These are phyloP conservation scores for Origma solitaria DNA, from an alignment of 2,113 vertebrate genomes.

Conservation along the genomic window DNA sequence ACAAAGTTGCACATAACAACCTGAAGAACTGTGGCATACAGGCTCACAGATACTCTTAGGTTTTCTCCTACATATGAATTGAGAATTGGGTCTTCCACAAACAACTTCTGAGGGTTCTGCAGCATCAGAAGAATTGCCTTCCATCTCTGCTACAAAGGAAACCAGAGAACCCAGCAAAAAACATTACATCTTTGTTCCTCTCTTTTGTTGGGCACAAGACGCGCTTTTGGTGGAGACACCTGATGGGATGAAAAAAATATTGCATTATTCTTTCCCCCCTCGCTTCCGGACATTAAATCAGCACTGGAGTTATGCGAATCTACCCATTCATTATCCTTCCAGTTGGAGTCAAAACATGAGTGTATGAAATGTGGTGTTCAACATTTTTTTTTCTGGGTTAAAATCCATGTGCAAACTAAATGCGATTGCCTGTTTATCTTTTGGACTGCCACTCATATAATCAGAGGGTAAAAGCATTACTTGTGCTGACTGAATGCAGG, in stretches of 20 bases:
- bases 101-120: background rate
- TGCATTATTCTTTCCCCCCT: accelerated
- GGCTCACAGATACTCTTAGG: background rate
- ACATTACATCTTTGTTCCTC: background rate
- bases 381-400: background rate
- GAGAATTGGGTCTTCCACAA: background rate
- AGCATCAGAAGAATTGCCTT: background rate
- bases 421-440: background rate
- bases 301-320: background rate
- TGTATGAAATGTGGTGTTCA: background rate
- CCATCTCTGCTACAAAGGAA: background rate
- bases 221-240: background rate
- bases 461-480: background rate
- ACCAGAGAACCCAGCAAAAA: background rate
- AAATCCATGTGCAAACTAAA: background rate
- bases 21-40: background rate
- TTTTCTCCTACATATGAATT: background rate
- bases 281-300: background rate
- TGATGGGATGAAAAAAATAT: background rate
- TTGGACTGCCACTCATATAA: background rate
- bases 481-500: background rate
- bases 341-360: background rate
- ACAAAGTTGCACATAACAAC: background rate
- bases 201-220: background rate
- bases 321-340: background rate